These are phyloP conservation scores for Luperina testacea DNA, from an alignment of 2,888 invertebrate genomes.

Conservation along the genomic window DNA sequence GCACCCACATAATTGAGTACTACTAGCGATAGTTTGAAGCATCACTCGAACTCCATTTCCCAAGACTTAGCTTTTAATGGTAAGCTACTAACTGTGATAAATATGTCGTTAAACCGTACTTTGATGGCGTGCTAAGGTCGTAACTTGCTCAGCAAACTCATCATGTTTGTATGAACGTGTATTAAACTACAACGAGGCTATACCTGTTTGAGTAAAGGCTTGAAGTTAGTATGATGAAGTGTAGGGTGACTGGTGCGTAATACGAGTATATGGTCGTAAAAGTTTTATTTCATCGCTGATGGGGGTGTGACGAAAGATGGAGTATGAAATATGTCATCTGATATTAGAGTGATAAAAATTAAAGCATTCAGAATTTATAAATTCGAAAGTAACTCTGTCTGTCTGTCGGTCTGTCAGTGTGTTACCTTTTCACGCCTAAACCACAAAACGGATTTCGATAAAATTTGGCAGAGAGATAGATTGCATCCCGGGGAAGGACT, in stretches of 20 bases:
- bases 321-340: conserved; percentile 22
- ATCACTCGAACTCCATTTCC: conserved; percentile 20
- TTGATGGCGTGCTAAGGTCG: conserved; percentile 38
- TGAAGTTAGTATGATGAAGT: conserved; percentile 51
- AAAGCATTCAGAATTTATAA: neutral
- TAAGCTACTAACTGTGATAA: conserved; percentile 43
- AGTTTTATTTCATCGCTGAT: conserved; percentile 35
- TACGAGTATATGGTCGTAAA: conserved; percentile 33
- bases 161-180: conserved; percentile 47
- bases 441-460: too few species aligned
- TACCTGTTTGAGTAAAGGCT: conserved; percentile 48
- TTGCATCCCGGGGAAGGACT: too few species aligned
- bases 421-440: too few species aligned
- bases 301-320: neutral
- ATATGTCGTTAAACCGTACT: conserved; percentile 53
- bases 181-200: conserved; percentile 39
- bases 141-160: conserved; percentile 52
- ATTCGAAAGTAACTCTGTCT: too few species aligned
- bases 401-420: too few species aligned
- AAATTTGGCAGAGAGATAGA: too few species aligned
- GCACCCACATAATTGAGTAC: neutral
- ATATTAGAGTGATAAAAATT: neutral
- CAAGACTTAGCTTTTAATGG: neutral
- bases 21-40: conserved; percentile 18
- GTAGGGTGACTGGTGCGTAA: neutral